Evolutionary conservation across 2,113 vertebrate species (phyloP), one percentile per base, ranked within the genome.

Genomic region (Nyctibius bracteatus): DNA sequence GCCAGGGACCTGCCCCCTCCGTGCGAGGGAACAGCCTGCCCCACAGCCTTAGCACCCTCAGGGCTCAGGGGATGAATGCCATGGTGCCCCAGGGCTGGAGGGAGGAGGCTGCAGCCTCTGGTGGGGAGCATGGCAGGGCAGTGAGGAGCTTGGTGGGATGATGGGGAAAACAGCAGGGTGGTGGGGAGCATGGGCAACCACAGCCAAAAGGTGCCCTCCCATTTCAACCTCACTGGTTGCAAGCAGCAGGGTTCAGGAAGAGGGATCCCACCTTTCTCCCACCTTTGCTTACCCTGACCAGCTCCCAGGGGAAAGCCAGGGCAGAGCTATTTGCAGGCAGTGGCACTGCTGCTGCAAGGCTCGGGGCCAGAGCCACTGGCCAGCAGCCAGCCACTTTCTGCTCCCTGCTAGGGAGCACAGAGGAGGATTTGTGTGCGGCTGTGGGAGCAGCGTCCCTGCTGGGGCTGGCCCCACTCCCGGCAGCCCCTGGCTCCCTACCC

Each of bases 261-360:
- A 14, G 63, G 44, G 6, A 58, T 18, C 17, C 22, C 30, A 27
- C 4, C 9, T 47, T 46, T 33, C 18, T 52, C 5, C 24, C 6
- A 4, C 54, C 8, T 66, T 86, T 14, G 12, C 19, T 16, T 6
- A 6, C 13, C 7, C 65, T 15, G 12, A 7, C 3, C 14, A 1
- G 8, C 8, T 27, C 19, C 35, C 2, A n/a, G 8, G 9, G 21
- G 17, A 62, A 77, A 81, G 68, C 4, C 5, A 5, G 14, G 13
- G 7, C 46, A 66, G 23, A 52, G 12, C 33, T 18, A 3, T 58
- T 37, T 62, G 41, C 30, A 12, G 33, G 17, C 57, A 41, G 52
- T 5, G 14, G 22, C 30, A 13, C 12, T 9, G 22, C 10, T 1
- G 1, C 28, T 0, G 0, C 8, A 31, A 54, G 10, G 39, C n/a